Base-by-base conservation (phyloP, 1,140 invertebrate genomes). In the Holotrichia oblita region DNA sequence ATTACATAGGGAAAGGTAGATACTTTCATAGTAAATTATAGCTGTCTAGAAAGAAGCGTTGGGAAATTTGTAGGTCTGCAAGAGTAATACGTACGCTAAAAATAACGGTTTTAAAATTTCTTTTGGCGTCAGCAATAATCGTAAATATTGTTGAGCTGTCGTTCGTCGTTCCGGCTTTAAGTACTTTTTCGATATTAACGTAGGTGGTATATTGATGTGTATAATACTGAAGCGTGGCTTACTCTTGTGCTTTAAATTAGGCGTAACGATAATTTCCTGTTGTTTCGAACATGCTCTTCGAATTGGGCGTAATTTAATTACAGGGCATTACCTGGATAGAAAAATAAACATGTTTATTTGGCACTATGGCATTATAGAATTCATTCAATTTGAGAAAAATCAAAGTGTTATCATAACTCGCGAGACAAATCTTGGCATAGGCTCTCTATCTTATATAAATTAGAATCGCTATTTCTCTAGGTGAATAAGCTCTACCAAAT, bases 91-190 rank as follows among this genome's bases (percentile, higher is more conserved):
- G 61, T 34, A 69, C 61, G 27, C 22, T 34, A 69, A 69, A 69
- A 69, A 34, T 69, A 69, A 20, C 8, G 22, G 61, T 69, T 69
- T 69, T 69, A 69, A 24, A 27, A 34, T 69, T 69, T 34, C 61
- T 69, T 69, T 69, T 69, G 61, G 61, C 61, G 61, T 69, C 61
- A 20, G 61, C 61, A 69, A 69, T 69, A 69, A 69, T 69, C 61
- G 61, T 69, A 69, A 69, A 69, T 69, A 69, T 17, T 22, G 61
- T 10, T 22, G 22, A 3, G 61, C 61, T 69, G 61, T 69, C 61
- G 61, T 17, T 64, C 8, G 44, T 48, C n/a, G 48, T n/a, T 69
- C 22, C 22, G 22, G 22, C 22, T 69, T 69, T 34, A 69, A 69
- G 22, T 69, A 17, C 27, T 69, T 69, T 69, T 69, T 69, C 61